Percentiles rank a stretch among this genome's conserved stretches.
phyloP scores from a whole-genome alignment of 2,113 vertebrate genomes.

The Diadophis punctatus region DNA sequence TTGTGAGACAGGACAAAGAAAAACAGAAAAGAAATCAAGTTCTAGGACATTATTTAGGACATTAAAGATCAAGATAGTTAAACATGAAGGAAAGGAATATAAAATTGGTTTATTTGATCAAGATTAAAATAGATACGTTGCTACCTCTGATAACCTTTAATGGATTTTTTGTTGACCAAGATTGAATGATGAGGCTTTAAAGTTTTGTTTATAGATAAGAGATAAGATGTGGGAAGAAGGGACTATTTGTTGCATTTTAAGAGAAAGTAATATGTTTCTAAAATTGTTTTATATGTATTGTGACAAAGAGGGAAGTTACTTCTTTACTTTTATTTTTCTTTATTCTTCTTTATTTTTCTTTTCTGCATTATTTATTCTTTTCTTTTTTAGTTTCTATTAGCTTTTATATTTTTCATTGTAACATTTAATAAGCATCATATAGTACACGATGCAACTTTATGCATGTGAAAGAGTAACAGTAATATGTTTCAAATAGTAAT shows the following conservation, averaged over 20 bases:
- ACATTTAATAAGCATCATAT: background rate
- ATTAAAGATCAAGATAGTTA: background rate
- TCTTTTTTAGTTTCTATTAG: background rate
- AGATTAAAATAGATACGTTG: background rate
- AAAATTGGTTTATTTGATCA: background rate
- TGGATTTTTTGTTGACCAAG: background rate
- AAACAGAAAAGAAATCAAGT: background rate
- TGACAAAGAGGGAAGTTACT: background rate
- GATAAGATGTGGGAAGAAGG: background rate
- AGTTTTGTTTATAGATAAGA: background rate
- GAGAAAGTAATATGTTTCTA: background rate
- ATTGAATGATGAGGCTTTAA: background rate
- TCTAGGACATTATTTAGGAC: background rate
- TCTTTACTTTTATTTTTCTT: background rate
- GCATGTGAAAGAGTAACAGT: background rate
- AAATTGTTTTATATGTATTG: background rate
- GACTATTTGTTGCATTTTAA: background rate
- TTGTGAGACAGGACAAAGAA: background rate
- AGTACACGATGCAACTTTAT: background rate
- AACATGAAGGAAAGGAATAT: background rate
- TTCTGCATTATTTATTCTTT: background rate
- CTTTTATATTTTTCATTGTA: background rate
- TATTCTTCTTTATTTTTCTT: background rate
- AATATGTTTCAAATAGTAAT: background rate
- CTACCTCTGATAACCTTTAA: background rate